These are phyloP conservation scores for Pipistrellus pipistrellus DNA, from an alignment of 2,797 vertebrate genomes.

Conservation along the genomic window DNA sequence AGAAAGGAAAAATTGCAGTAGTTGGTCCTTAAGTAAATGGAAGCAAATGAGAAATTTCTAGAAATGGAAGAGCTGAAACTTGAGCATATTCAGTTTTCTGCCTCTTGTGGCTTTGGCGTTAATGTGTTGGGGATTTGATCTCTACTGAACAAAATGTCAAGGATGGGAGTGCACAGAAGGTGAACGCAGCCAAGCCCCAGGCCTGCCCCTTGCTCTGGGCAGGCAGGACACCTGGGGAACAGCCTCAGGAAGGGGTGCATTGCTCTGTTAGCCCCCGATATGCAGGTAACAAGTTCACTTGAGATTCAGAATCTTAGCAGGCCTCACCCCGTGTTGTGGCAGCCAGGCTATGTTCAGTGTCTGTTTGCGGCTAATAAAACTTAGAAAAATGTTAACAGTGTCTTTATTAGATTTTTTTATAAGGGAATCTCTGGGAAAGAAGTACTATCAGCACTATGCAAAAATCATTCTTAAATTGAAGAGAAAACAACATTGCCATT, in stretches of 20 bases:
- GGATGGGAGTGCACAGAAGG: background rate
- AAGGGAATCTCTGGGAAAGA: slow-evolving; percentile 40
- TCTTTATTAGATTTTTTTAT: slow-evolving; percentile 37
- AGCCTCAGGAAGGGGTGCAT: background rate
- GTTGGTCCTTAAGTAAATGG: background rate
- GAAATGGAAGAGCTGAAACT: background rate
- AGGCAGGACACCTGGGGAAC: background rate
- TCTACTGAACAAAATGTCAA: background rate
- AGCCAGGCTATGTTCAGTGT: background rate
- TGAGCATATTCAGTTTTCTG: background rate
- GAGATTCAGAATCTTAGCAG: background rate
- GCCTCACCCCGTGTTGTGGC: background rate
- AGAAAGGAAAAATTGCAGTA: background rate
- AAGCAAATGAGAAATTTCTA: background rate
- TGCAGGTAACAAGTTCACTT: background rate
- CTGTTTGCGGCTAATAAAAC: background rate
- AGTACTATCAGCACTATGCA: background rate
- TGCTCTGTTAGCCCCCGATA: background rate
- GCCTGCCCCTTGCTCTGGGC: background rate
- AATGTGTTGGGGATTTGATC: background rate
- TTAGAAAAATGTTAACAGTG: background rate
- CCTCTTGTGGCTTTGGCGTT: background rate
- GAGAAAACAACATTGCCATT: background rate
- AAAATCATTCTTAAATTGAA: background rate
- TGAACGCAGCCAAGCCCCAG: background rate